These are phyloP conservation scores for Monodelphis domestica DNA, from an alignment of 2,797 vertebrate genomes.

Conservation along the genomic window DNA sequence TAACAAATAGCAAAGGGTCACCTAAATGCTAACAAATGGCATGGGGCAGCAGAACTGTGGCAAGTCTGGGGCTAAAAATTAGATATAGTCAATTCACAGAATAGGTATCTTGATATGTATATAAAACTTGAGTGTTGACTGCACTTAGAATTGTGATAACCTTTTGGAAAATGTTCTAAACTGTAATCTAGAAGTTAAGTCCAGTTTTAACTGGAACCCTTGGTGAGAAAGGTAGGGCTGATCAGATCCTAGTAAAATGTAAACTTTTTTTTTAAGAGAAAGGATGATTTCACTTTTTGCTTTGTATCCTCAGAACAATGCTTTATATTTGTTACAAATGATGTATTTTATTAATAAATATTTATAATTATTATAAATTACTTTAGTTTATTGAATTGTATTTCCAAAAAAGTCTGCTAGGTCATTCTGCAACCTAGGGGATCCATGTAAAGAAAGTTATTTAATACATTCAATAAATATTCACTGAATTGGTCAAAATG, in stretches of 20 bases:
- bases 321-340: background rate
- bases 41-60: background rate
- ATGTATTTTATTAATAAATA: background rate
- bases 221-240: background rate
- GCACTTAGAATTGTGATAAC: background rate
- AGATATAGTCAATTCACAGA: background rate
- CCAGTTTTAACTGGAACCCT: background rate
- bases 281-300: background rate
- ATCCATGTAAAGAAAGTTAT: background rate
- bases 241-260: background rate
- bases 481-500: background rate
- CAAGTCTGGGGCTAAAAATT: background rate
- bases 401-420: background rate
- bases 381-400: background rate
- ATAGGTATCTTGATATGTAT: background rate
- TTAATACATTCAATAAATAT: background rate
- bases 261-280: background rate
- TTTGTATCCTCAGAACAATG: background rate
- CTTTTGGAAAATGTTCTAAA: constrained; percentile 11
- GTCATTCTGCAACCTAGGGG: background rate
- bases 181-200: background rate
- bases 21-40: background rate
- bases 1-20: background rate
- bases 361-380: background rate
- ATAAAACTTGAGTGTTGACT: background rate